Conservation (phyloP, 1,140 invertebrate genomes). For the Nebria ingens region DNA sequence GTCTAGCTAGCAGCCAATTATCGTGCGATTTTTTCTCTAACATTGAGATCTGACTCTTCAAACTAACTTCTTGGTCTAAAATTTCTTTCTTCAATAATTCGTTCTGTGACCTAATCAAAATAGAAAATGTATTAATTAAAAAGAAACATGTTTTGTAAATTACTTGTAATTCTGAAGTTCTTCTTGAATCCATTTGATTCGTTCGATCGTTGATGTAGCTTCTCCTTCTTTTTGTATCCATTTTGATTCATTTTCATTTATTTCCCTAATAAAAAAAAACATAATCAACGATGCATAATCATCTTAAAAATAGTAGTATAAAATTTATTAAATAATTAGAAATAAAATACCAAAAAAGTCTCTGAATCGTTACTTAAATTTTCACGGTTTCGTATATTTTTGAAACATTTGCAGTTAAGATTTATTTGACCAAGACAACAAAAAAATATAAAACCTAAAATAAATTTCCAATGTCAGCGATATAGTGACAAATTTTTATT, state of each 20-base stretch:
- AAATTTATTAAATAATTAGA: no score
- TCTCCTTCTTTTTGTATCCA: constrained; percentile 77
- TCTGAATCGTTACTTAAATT: no score
- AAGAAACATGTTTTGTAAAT: constrained; percentile 18
- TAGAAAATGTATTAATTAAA: neutral
- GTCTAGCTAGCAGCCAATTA: constrained; percentile 64
- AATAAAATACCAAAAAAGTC: no score
- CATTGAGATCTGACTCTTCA: constrained; percentile 60
- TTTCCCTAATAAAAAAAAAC: constrained; percentile 47
- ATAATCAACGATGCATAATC: no score
- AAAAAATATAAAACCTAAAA: no score
- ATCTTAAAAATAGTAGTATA: no score
- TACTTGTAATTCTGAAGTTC: constrained; percentile 73
- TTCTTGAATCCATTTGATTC: constrained; percentile 62
- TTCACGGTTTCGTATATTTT: no score
- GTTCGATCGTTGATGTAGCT: constrained; percentile 64
- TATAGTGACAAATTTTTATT: neutral
- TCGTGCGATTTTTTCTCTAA: constrained; percentile 67
- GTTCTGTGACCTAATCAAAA: constrained; percentile 48
- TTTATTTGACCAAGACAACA: no score
- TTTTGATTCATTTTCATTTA: constrained; percentile 68
- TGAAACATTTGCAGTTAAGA: no score
- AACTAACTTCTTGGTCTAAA: constrained; percentile 63
- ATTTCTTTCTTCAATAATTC: constrained; percentile 68
- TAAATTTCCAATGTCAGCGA: no score